Evolutionary conservation across 2,888 invertebrate species (phyloP).

Genomic region (Pyrocoelia pectoralis): DNA sequence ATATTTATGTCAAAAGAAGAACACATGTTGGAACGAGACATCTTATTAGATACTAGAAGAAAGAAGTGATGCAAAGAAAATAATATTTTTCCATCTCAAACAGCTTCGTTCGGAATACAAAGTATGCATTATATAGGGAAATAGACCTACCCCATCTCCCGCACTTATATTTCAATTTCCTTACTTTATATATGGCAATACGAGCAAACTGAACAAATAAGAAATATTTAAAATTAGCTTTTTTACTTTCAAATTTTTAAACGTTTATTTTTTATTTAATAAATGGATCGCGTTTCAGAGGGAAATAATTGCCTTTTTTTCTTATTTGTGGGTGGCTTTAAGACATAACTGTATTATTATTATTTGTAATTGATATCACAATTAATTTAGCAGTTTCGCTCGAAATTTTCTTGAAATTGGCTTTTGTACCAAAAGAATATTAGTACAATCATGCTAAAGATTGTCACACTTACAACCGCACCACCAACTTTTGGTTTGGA

Average conservation of each 20-base stretch:
- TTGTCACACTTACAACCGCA: too few relatives aligned
- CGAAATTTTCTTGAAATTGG: too few relatives aligned
- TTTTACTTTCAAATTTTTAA: slow-evolving; percentile 40
- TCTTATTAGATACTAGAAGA: slow-evolving; percentile 51
- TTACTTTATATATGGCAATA: slow-evolving; percentile 48
- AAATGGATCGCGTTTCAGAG: too few relatives aligned
- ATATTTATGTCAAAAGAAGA: slow-evolving; percentile 37
- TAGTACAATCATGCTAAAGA: too few relatives aligned
- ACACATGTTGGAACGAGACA: slow-evolving; percentile 44
- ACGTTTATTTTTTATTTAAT: background rate
- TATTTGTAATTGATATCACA: too few relatives aligned
- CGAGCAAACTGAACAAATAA: slow-evolving; percentile 34
- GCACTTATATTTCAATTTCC: slow-evolving; percentile 57
- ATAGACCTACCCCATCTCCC: slow-evolving; percentile 52
- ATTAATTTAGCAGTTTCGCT: too few relatives aligned
- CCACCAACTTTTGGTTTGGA: too few relatives aligned
- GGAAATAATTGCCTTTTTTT: too few relatives aligned
- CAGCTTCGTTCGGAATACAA: slow-evolving; percentile 57
- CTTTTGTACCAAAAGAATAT: too few relatives aligned
- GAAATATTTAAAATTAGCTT: slow-evolving; percentile 48
- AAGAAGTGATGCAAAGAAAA: slow-evolving; percentile 57
- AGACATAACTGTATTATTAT: too few relatives aligned
- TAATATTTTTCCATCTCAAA: slow-evolving; percentile 58
- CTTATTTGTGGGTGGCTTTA: too few relatives aligned
- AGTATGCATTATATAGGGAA: slow-evolving; percentile 56